Base-by-base conservation (phyloP, 2,113 vertebrate genomes). In the Narcine bancroftii region DNA sequence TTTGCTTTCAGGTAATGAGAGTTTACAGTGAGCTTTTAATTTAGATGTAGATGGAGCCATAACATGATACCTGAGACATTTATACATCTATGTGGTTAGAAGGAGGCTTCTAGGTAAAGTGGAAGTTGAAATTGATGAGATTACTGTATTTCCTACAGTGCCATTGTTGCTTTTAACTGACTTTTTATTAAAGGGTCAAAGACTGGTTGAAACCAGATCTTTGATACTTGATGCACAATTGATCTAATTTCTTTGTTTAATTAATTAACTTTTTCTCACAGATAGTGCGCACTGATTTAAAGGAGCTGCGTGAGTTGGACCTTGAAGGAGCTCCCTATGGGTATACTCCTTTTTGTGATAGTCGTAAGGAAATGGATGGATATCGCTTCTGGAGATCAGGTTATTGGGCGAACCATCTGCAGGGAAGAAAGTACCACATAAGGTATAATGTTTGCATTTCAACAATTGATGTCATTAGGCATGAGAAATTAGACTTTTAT, bases 301-400 rank as follows among this genome's bases (percentile, higher is more conserved):
- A 98, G 93, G 98, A 99, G 92, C 92, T 99, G 93, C 95, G 98
- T 63, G 98, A 99, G 94, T 97, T 99, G 42, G 97, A 97, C 93
- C 95, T 99, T 53, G 98, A 99, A 2, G 99, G 99, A 11, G 98
- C 98, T 3, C 99, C 99, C 0, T 99, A 99, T 1, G 98, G 99
- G 6, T 99, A 99, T 69, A 99, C 99, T 0, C 99, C 99, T 0
- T 99, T 99, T 96, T 99, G 99, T 85, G 99, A 99, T 76, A 99
- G 99, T 93, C 95, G 99, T 2, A 96, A 94, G 93, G 99, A 99
- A 94, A 99, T 99, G 99, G 98, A 99, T 93, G 98, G 99, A 50
- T 99, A 99, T 93, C 96, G 99, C 92, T 99, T 99, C 96, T 99
- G 99, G 99, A 99, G 97, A 93, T 98, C 98, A 0, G 99, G 99